Conservation (phyloP, 2,113 vertebrate genomes). For the Misgurnus mizolepis region DNA sequence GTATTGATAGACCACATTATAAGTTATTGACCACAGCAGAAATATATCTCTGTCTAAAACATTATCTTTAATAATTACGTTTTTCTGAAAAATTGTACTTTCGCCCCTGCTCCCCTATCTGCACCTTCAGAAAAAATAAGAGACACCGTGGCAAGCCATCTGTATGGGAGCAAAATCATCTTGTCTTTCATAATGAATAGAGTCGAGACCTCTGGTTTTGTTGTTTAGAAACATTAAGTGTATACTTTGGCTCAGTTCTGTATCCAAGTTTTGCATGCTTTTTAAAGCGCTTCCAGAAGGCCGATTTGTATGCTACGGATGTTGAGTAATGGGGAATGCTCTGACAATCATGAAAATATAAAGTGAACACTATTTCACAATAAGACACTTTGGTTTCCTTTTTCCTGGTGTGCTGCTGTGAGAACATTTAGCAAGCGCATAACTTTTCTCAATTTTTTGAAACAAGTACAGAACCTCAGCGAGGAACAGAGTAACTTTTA, state of each 20-base stretch:
- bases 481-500: background rate
- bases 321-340: conserved; percentile 54
- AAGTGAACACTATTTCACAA: conserved; percentile 23
- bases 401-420: conserved; percentile 23
- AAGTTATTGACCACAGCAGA: too few species aligned
- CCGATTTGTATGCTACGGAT: conserved; percentile 62
- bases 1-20: too few species aligned
- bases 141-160: conserved; percentile 63
- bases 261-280: conserved; percentile 58
- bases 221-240: conserved; percentile 73
- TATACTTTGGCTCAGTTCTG: conserved; percentile 69
- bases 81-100: too few species aligned
- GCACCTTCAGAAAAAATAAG: background rate
- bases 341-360: conserved; percentile 40
- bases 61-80: too few species aligned
- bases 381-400: conserved; percentile 22
- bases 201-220: conserved; percentile 61
- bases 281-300: conserved; percentile 62
- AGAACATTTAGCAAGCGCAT: conserved; percentile 39
- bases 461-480: background rate
- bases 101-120: background rate
- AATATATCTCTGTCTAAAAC: too few species aligned
- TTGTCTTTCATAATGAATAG: conserved; percentile 66
- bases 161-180: conserved; percentile 60
- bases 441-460: conserved; percentile 8